Base-by-base conservation (phyloP, 2,797 vertebrate species). In the Craterocephalus amniculus region DNA sequence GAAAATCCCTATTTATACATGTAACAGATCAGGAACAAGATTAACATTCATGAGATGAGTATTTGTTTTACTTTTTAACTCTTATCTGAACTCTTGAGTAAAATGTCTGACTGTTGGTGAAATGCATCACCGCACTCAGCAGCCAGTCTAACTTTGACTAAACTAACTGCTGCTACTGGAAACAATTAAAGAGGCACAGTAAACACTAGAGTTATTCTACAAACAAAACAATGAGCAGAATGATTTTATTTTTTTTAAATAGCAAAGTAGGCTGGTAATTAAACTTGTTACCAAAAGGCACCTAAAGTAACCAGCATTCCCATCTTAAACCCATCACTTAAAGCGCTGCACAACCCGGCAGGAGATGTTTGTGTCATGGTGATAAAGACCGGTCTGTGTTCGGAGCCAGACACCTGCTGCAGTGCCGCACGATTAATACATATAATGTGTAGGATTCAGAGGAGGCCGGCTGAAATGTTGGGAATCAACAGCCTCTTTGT, bases 401-500 rank as follows among this genome's bases (percentile, higher is more conserved):
- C 13, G 24, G 78, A 51, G 59, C 62, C 18, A 43, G 58, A 63
- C 84, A 90, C 87, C 89, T 88, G 88, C 88, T 84, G 65, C 65
- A 60, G 61, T 52, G 52, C 54, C 71, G 69, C 67, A 20, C 57
- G 72, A 76, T 64, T 64, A 76, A 79, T 48, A 79, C 83, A 76
- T 71, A 63, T 40, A 68, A 74, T 67, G 76, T 79, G 73, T 61
- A 78, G 84, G 55, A 80, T 78, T 73, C 84, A 81, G 58, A 24
- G 34, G 71, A 72, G 79, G 56, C 80, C 60, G 64, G 59, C 73
- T 74, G 68, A 82, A 63, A 86, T 70, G 80, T 58, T 29, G 71
- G 58, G 83, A 75, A 88, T 91, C 80, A 91, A 93, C 72, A 58
- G 78, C 24, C 49, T 65, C 89, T 93, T 93, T 94, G 91, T 93